Base-by-base conservation (phyloP, 2,888 invertebrate genomes). In the Tenthredo livida region DNA sequence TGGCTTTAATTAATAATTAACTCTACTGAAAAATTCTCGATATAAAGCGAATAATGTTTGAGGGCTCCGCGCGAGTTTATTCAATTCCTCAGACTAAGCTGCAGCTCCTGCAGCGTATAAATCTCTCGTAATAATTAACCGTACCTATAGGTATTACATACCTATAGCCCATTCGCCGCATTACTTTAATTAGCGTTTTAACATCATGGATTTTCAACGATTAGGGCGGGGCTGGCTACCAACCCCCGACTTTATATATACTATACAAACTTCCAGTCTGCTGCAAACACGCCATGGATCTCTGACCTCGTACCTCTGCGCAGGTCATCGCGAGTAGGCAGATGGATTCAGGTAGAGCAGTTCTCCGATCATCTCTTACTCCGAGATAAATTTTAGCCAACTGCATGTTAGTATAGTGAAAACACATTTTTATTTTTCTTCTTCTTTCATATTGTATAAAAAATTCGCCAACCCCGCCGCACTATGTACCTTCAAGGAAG, bases 171-270 rank as follows among this genome's bases (percentile, higher is more conserved):
- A 50, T 47, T 25, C 77, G n/a, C 47, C 70, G 67, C 65, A 67
- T 84, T 72, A 72, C 50, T 84, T 72, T 54, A 72, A 84, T 67
- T 84, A 67, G 72, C 33, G 84, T 50, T 47, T 84, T 33, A 84
- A 84, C 84, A 47, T 84, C 9, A 37, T 77, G 54, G 33, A 77
- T 77, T 77, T 77, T 33, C 40, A 73, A 73, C 77, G n/a, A 77
- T 54, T 17, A 77, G 77, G 77, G 77, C 77, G 77, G 77, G 77
- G 77, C 77, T 50, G 2, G 1, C 2, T 29, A 29, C 29, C 58
- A 50, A 70, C 72, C 54, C 72, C 29, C 29, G 25, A 84, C 40
- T 67, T 37, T 84, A 21, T 65, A 29, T 70, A n/a, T n/a, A 29
- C 29, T 29, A 29, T 17, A 12, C 70, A 33, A 54, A 50, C 37